Percentiles rank a stretch among this genome's conserved stretches.
phyloP scores from a whole-genome alignment of 2,113 vertebrate species.

The Onychorhynchus coronatus region DNA sequence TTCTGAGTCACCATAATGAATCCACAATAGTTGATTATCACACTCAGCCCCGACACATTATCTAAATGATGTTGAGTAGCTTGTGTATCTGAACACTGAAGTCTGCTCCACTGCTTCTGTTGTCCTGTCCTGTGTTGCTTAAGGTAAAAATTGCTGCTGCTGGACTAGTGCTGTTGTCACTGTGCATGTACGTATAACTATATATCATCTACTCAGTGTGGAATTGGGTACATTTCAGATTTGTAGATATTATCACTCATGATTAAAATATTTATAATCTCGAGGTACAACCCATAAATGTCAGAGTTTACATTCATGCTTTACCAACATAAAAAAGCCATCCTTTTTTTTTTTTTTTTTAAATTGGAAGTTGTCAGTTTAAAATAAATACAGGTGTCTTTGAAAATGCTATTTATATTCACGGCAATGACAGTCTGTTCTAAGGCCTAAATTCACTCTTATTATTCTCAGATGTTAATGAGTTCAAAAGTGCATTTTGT shows the following conservation, averaged over 20 bases:
- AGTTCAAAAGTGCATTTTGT: neutral
- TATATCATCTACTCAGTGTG: neutral
- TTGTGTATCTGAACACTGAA: neutral
- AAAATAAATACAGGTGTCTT: neutral
- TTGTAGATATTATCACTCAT: neutral
- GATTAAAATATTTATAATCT: neutral
- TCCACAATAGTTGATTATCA: neutral
- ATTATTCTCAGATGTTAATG: neutral
- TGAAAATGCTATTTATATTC: neutral
- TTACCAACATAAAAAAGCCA: neutral
- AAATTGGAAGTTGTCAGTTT: neutral
- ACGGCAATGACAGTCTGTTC: neutral
- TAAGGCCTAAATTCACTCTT: neutral
- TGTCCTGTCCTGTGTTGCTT: neutral
- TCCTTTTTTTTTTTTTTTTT: neutral
- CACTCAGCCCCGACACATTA: neutral
- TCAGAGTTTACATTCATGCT: neutral
- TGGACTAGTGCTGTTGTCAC: neutral
- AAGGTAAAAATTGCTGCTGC: neutral
- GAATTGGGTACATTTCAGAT: neutral
- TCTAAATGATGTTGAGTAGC: neutral
- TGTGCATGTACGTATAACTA: neutral
- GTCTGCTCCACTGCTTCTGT: neutral
- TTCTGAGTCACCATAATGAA: constrained; percentile 14
- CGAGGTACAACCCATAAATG: neutral